Evolutionary conservation across 1,140 invertebrate species (phyloP).

Genomic region (Cyclargus thomasi): DNA sequence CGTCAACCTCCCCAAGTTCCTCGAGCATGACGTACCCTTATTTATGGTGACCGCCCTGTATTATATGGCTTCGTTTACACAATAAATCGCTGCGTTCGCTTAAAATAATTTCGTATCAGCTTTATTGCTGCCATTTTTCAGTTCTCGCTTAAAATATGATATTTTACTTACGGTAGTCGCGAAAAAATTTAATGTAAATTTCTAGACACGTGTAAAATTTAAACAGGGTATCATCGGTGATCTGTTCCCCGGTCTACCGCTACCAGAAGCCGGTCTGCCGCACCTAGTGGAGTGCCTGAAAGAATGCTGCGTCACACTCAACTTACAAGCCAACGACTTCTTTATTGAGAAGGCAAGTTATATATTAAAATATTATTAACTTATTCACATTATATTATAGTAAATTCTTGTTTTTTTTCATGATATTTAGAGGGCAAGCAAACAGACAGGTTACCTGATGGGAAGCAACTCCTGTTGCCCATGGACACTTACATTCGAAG

Average conservation of each 20-base stretch:
- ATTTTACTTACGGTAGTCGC: background rate
- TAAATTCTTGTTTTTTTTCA: too few relatives aligned
- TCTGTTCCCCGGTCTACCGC: conserved; percentile 90
- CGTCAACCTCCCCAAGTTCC: conserved; percentile 95
- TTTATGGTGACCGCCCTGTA: conserved; percentile 64
- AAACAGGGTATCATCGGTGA: conserved; percentile 91
- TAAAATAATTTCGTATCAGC: background rate
- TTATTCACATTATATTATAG: too few relatives aligned
- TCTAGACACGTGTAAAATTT: background rate
- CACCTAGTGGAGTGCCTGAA: conserved; percentile 76
- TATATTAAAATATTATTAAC: background rate
- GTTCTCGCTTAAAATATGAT: background rate
- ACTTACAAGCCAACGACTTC: conserved; percentile 88
- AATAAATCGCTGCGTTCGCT: background rate
- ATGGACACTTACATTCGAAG: too few relatives aligned
- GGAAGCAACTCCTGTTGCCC: too few relatives aligned
- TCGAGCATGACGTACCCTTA: conserved; percentile 89
- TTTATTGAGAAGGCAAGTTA: conserved; percentile 86
- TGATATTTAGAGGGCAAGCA: too few relatives aligned
- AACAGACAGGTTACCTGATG: too few relatives aligned
- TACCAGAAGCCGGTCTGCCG: conserved; percentile 79
- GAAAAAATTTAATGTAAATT: background rate
- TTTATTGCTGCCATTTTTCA: background rate
- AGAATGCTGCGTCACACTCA: conserved; percentile 83
- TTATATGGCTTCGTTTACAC: background rate